Conservation (phyloP, 2,888 invertebrate genomes). For the Leptopilina myrica region DNA sequence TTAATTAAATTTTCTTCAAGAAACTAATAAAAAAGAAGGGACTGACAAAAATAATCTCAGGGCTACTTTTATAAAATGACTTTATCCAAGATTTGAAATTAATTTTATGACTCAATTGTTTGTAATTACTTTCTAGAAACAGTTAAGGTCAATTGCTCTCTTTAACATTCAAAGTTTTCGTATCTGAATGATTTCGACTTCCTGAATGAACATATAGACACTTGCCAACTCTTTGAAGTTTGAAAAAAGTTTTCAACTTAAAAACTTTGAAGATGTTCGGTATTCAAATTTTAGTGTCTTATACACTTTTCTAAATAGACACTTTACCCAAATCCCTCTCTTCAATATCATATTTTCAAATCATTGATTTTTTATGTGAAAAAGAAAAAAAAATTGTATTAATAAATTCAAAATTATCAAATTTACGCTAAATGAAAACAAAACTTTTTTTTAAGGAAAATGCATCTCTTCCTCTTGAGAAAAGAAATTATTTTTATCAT, state of each 20-base stretch:
- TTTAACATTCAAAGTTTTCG: conserved; percentile 22
- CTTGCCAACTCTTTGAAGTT: not conserved
- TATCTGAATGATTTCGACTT: conserved; percentile 9
- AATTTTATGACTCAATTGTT: not conserved
- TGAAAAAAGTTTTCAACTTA: not conserved
- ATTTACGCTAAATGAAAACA: no score
- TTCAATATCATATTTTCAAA: no score
- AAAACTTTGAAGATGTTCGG: not conserved
- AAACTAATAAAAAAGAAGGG: no score
- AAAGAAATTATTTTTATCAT: no score
- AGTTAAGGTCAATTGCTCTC: conserved; percentile 17
- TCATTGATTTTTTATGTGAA: no score
- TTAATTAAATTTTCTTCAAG: no score
- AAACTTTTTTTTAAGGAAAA: no score
- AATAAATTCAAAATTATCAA: no score
- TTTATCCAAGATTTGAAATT: not conserved
- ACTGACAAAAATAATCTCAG: no score
- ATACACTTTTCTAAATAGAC: not conserved
- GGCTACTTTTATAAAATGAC: not conserved
- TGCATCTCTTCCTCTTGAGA: no score
- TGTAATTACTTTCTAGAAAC: not conserved
- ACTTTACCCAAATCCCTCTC: no score
- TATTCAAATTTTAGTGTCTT: conserved; percentile 13
- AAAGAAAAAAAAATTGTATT: no score
- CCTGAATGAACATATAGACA: not conserved